A percentile compares a stretch with the other conserved stretches of the same genome.
Evolutionary conservation across 2,797 vertebrate species (phyloP).

Genomic region (Pampus argenteus): DNA sequence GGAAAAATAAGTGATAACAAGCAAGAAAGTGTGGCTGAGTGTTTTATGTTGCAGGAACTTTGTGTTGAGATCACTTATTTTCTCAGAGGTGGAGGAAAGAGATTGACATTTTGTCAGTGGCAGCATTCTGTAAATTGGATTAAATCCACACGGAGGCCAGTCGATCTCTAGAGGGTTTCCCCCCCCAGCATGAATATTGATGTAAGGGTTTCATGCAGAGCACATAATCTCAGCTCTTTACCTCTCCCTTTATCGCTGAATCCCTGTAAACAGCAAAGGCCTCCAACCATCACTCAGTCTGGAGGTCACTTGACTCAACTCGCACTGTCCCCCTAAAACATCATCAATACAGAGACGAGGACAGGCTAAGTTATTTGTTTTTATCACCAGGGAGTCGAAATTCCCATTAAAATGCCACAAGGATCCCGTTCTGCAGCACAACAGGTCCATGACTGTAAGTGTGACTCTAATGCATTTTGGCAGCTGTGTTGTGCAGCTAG

Average conservation of each 20-base stretch:
- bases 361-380: slow-evolving; percentile 52
- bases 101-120: slow-evolving; percentile 60
- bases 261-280: slow-evolving; percentile 46
- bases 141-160: slow-evolving; percentile 71
- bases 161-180: slow-evolving; percentile 58
- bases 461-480: slow-evolving; percentile 54
- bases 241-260: slow-evolving; percentile 53
- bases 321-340: slow-evolving; percentile 41
- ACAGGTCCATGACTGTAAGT: slow-evolving; percentile 55
- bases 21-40: slow-evolving; percentile 16
- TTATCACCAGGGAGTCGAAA: slow-evolving; percentile 31
- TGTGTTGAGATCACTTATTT: slow-evolving; percentile 58
- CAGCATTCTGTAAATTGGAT: slow-evolving; percentile 75
- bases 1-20: slow-evolving; percentile 17
- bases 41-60: slow-evolving; percentile 50
- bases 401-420: slow-evolving; percentile 55
- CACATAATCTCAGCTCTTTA: slow-evolving; percentile 67
- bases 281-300: slow-evolving; percentile 41
- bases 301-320: slow-evolving; percentile 54
- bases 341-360: slow-evolving; percentile 51
- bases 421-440: slow-evolving; percentile 45
- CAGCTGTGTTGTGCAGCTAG: slow-evolving; percentile 50
- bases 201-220: slow-evolving; percentile 53
- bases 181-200: slow-evolving; percentile 73
- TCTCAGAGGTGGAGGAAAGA: slow-evolving; percentile 30